Evolutionary conservation across 1,140 invertebrate genomes (phyloP), one percentile per base, ranked within the genome.

Genomic region (Lordiphosa stackelbergi): DNA sequence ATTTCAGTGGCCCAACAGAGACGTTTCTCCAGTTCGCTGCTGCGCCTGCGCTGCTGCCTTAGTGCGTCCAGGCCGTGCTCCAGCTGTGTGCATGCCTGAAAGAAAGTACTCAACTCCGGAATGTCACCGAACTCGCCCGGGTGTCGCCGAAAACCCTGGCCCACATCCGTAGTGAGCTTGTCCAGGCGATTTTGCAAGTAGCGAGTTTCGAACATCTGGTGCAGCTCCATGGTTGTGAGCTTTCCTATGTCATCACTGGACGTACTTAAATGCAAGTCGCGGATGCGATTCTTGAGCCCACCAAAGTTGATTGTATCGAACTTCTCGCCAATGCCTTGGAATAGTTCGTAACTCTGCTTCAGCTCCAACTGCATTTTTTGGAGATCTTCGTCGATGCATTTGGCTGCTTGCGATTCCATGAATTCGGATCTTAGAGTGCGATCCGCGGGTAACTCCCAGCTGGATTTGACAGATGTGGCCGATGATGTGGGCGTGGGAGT

Each of bases 81-180:
- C 48, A 87, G 48, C 46, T 87, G 85, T 0, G 74, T 62, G 48
- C 85, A 87, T 1, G 83, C 68, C 35, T 77, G 60, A 35, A 87
- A 81, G 37, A 87, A 87, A 1, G 49, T 72, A 55, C 78, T 87
- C 19, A 87, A 22, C 22, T 87, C 85, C 0, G 85, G 85, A n/a
- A 87, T 87, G n/a, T 87, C 81, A 0, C 77, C 85, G 54, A 87
- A 87, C 38, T 87, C 85, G 1, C 85, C 85, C 1, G 85, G 85
- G 61, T 87, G 85, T 3, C 73, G 58, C n/a, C 73, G 68, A 22
- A 87, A 87, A 6, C 69, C 78, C 12, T 60, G 49, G 5, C 59
- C 53, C 10, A 83, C 78, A 47, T 79, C 63, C 5, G 53, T 8
- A 5, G 85, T 72, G 1, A 86, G 52, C n/a, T 73, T 75, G 10